These are phyloP conservation scores for Caenorhabditis inopinata DNA, from an alignment of 1,140 invertebrate species.

Conservation along the genomic window DNA sequence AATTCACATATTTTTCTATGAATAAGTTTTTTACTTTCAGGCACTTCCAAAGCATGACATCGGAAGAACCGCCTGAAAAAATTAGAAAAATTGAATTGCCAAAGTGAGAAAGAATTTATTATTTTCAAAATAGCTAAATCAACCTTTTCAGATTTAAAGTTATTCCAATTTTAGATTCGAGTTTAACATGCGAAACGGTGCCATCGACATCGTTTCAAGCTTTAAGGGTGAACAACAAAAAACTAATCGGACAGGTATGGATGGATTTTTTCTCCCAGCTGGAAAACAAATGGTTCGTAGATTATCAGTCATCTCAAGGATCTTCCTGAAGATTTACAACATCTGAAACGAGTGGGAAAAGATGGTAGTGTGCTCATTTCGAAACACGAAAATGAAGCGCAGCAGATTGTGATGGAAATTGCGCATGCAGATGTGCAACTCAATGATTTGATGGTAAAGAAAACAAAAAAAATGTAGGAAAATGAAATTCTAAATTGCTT, in stretches of 20 bases:
- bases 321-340: background rate
- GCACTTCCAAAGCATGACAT: no score
- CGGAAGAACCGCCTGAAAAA: background rate
- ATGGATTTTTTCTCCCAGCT: no score
- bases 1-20: no score
- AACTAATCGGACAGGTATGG: background rate
- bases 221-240: conserved; percentile 58
- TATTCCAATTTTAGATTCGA: background rate
- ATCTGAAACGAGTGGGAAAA: conserved; percentile 3
- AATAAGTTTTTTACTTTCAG: no score
- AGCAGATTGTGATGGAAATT: background rate
- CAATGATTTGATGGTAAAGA: background rate
- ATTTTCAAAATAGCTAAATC: background rate
- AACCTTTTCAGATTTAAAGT: background rate
- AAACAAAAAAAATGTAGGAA: no score
- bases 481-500: background rate
- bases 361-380: background rate
- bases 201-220: conserved; percentile 51
- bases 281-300: background rate
- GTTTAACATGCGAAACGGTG: background rate
- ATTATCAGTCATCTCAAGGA: background rate
- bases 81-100: background rate
- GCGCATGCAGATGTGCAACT: background rate
- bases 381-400: background rate
- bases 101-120: background rate